A percentile compares a stretch with the other conserved stretches of the same genome.
Conservation (phyloP, 2,888 invertebrate species). For the Drosophila anomalata region DNA sequence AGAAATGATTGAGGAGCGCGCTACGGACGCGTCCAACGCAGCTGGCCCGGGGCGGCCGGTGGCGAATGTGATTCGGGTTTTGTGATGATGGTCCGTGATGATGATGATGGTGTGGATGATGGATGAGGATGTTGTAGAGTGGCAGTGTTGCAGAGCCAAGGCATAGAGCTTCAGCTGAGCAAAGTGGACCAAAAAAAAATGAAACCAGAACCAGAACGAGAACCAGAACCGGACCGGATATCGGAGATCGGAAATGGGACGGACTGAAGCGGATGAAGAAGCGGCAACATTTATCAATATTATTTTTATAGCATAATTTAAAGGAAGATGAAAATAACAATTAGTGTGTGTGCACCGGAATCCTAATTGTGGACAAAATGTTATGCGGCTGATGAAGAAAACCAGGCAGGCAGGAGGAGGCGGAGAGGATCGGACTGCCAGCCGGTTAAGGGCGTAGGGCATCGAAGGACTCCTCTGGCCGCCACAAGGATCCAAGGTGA, state of each 20-base stretch:
- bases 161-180: neutral
- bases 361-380: conserved; percentile 41
- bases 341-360: conserved; percentile 34
- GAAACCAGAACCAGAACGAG: neutral
- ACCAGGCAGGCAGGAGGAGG: neutral
- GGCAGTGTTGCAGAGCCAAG: neutral
- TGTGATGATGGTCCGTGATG: conserved; percentile 31
- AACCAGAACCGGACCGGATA: neutral
- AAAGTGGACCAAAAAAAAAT: neutral
- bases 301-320: conserved; percentile 70
- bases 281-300: conserved; percentile 60
- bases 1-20: conserved; percentile 73
- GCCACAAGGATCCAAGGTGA: neutral
- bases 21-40: conserved; percentile 31
- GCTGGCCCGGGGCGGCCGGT: conserved; percentile 28
- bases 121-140: too few relatives aligned
- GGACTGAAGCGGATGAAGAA: neutral
- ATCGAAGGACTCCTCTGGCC: neutral
- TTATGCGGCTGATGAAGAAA: conserved; percentile 22
- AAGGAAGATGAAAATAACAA: conserved; percentile 35
- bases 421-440: conserved; percentile 1
- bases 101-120: too few relatives aligned
- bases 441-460: neutral
- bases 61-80: conserved; percentile 41
- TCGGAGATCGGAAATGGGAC: too few relatives aligned